These are phyloP conservation scores for Chrysodeixis includens DNA, from an alignment of 2,888 invertebrate species.

Conservation along the genomic window DNA sequence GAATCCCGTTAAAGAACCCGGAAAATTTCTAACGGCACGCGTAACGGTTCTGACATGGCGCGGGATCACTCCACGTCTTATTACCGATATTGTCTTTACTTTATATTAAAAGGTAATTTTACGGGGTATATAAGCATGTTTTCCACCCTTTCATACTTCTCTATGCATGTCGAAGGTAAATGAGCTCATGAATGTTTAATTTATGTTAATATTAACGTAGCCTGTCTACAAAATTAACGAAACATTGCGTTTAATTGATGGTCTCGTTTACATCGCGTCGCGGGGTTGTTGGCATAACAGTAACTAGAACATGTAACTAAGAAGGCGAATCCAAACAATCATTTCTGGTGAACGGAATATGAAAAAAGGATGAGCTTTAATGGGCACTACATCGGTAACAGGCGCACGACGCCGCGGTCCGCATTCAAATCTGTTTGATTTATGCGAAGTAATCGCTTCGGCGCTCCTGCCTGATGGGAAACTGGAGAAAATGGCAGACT, in stretches of 20 bases:
- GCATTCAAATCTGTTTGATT: slow-evolving; percentile 81
- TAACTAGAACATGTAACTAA: slow-evolving; percentile 44
- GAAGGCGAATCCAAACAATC: slow-evolving; percentile 59
- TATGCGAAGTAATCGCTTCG: slow-evolving; percentile 76
- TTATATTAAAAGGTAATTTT: slow-evolving; percentile 29
- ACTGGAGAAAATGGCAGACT: slow-evolving; percentile 56
- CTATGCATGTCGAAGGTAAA: slow-evolving; percentile 40
- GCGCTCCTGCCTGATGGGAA: slow-evolving; percentile 61
- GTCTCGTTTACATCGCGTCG: slow-evolving; percentile 18
- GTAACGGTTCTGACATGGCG: slow-evolving; percentile 68
- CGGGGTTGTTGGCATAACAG: slow-evolving; percentile 27
- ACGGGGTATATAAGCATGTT: slow-evolving; percentile 18
- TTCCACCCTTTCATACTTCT: slow-evolving; percentile 18
- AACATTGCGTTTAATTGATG: slow-evolving; percentile 26
- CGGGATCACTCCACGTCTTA: slow-evolving; percentile 59
- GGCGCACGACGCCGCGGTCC: slow-evolving; percentile 63
- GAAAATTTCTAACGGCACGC: slow-evolving; percentile 86
- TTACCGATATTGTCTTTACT: slow-evolving; percentile 48
- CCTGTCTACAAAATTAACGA: slow-evolving; percentile 32
- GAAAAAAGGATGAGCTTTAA: slow-evolving; percentile 64
- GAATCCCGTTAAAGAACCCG: slow-evolving; percentile 88
- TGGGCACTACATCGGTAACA: slow-evolving; percentile 71
- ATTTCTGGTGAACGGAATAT: slow-evolving; percentile 52
- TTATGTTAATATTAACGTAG: slow-evolving; percentile 33
- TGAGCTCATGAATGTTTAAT: slow-evolving; percentile 52